phyloP scores from a whole-genome alignment of 2,797 vertebrate species.

The Cyclopterus lumpus region DNA sequence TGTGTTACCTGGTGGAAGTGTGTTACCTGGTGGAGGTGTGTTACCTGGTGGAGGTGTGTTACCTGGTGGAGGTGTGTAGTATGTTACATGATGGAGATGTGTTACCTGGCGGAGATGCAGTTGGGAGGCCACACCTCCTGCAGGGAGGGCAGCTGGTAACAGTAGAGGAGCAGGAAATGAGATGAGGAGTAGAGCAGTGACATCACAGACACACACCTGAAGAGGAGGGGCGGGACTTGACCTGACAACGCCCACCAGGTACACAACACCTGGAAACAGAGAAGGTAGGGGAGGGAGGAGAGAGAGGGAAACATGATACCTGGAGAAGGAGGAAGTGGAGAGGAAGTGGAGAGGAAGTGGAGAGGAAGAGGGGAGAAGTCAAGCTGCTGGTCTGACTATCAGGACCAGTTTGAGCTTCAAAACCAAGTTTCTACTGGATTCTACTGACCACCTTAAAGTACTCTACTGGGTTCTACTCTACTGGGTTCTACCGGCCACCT shows the following conservation, averaged over 20 bases:
- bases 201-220: conserved; percentile 92
- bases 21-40: neutral
- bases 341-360: too few species aligned
- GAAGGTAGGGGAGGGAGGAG: conserved; percentile 92
- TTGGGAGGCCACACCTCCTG: conserved; percentile 82
- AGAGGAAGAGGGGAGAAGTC: too few species aligned
- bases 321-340: conserved; percentile 56
- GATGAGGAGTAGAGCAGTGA: conserved; percentile 92
- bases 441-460: too few species aligned
- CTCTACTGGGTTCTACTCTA: too few species aligned
- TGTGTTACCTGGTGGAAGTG: neutral
- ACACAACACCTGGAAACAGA: conserved; percentile 92
- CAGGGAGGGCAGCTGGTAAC: conserved; percentile 94
- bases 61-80: neutral
- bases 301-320: conserved; percentile 95
- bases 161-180: conserved; percentile 91
- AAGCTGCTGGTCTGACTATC: too few species aligned
- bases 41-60: neutral
- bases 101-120: conserved; percentile 55
- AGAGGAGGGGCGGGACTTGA: conserved; percentile 88
- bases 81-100: neutral
- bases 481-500: too few species aligned
- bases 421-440: too few species aligned
- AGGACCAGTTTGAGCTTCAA: neutral
- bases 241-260: conserved; percentile 95